Evolutionary conservation across 2,888 invertebrate genomes (phyloP).

Genomic region (Pycnomerus fuliginosus): DNA sequence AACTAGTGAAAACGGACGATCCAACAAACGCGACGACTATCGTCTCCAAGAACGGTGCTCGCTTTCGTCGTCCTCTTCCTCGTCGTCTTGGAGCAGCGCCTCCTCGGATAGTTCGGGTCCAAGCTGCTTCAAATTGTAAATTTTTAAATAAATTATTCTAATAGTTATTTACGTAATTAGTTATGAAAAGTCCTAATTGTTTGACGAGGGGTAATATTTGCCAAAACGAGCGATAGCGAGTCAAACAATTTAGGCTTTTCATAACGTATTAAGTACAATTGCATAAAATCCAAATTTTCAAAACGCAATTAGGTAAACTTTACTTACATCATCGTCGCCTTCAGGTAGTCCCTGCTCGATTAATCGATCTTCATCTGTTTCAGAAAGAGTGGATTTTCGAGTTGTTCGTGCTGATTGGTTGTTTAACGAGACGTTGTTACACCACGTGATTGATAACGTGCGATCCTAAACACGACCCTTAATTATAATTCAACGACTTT

Average conservation of each 20-base stretch:
- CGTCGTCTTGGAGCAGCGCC: slow-evolving; percentile 73
- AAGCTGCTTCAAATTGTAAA: too few relatives aligned
- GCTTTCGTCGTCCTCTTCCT: slow-evolving; percentile 85
- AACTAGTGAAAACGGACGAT: slow-evolving; percentile 8
- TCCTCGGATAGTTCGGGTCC: slow-evolving; percentile 59
- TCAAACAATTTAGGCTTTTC: too few relatives aligned
- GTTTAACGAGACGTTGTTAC: slow-evolving; percentile 36
- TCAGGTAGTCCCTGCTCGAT: slow-evolving; percentile 50
- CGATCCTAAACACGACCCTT: slow-evolving; percentile 40
- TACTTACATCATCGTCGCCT: slow-evolving; percentile 52
- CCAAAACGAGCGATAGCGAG: too few relatives aligned
- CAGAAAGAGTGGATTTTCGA: slow-evolving; percentile 47
- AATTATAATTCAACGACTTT: background rate
- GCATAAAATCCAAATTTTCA: too few relatives aligned
- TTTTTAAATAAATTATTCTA: too few relatives aligned
- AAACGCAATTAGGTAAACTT: too few relatives aligned
- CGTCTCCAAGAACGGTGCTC: slow-evolving; percentile 89
- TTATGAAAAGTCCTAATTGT: too few relatives aligned
- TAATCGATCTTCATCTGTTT: slow-evolving; percentile 52
- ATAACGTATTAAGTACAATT: too few relatives aligned
- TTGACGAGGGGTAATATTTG: too few relatives aligned
- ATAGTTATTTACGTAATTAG: too few relatives aligned
- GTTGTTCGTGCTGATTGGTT: slow-evolving; percentile 32
- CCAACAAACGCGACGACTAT: slow-evolving; percentile 55
- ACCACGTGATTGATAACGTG: slow-evolving; percentile 52